A percentile compares a stretch with the other conserved stretches of the same genome.
Conservation (phyloP, 2,797 vertebrate genomes). For the Pipistrellus nathusii region DNA sequence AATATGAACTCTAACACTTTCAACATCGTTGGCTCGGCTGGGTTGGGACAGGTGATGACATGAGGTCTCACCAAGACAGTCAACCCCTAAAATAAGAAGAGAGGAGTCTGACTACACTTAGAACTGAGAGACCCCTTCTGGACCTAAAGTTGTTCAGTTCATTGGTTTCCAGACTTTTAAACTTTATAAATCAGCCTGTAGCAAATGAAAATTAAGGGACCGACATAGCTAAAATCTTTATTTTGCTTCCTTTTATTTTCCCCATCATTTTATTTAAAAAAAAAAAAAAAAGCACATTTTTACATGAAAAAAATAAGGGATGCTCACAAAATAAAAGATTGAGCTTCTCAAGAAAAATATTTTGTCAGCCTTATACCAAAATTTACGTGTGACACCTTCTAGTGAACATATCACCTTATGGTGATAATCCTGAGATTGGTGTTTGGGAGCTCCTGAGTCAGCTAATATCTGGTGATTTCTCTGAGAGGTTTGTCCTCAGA, state of each 20-base stretch:
- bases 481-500: neutral
- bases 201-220: neutral
- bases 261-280: neutral
- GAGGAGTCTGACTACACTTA: neutral
- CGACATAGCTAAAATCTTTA: neutral
- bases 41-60: neutral
- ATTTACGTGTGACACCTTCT: neutral
- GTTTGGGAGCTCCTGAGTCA: neutral
- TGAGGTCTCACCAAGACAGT: neutral
- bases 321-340: slow-evolving; percentile 47
- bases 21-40: neutral
- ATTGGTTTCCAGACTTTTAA: neutral
- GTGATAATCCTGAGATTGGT: neutral
- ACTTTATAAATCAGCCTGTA: neutral
- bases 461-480: neutral
- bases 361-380: neutral
- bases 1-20: neutral
- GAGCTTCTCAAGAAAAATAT: slow-evolving; percentile 34
- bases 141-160: neutral
- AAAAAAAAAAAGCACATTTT: slow-evolving; percentile 1
- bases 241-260: slow-evolving; percentile 39
- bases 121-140: neutral
- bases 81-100: neutral
- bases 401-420: neutral
- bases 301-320: slow-evolving; percentile 8